phyloP scores from a whole-genome alignment of 1,140 invertebrate genomes.

The Leptestheria dahalacensis region DNA sequence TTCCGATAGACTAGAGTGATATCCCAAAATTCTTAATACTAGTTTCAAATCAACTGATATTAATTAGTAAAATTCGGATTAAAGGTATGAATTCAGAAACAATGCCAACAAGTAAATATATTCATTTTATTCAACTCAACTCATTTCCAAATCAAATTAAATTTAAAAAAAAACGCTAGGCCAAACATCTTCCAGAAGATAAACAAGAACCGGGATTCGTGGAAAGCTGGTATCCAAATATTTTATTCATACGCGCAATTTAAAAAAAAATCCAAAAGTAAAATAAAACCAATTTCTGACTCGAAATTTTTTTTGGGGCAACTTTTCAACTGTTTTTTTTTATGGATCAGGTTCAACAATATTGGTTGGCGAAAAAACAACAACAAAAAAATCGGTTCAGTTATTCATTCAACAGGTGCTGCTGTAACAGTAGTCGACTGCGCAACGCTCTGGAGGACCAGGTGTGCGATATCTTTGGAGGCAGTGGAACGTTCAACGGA shows the following conservation, averaged over 20 bases:
- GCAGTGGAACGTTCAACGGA: neutral
- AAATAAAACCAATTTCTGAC: too few relatives aligned
- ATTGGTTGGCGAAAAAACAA: neutral
- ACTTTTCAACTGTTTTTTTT: too few relatives aligned
- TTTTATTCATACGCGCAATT: too few relatives aligned
- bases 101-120: neutral
- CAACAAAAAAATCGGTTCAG: neutral
- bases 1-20: constrained; percentile 19
- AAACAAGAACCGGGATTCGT: neutral
- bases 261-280: too few relatives aligned
- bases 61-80: too few relatives aligned
- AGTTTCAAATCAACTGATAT: neutral
- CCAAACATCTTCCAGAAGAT: neutral
- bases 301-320: too few relatives aligned
- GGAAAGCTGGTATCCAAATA: too few relatives aligned
- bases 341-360: neutral
- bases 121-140: too few relatives aligned
- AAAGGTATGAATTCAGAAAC: neutral
- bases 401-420: neutral
- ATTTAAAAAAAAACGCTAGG: neutral
- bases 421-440: neutral
- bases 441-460: neutral
- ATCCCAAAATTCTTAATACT: neutral
- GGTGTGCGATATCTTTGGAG: neutral
- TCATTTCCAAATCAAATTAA: too few relatives aligned